Base-by-base conservation (phyloP, 2,888 invertebrate genomes). In the Prosapia bicincta region DNA sequence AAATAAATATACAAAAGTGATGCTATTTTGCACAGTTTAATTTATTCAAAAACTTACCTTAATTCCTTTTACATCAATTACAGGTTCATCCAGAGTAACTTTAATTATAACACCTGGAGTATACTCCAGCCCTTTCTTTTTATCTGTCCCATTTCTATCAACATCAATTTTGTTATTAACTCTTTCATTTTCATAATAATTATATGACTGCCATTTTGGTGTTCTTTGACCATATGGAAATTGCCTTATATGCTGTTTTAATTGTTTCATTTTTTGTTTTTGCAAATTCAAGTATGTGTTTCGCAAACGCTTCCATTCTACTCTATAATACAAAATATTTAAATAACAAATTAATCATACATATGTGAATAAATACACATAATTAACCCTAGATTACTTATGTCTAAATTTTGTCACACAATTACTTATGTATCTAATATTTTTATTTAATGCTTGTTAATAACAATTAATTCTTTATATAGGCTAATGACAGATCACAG, bases 201-300 rank as follows among this genome's bases (percentile, higher is more conserved):
- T 7, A 15, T 69, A 15, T 10, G 30, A 26, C 1, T 86, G 83
- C 83, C 83, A 80, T 38, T 79, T 78, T 13, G 79, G 25, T 26
- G 72, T 72, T 26, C 78, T 77, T 72, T 76, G 74, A 67, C 78
- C 77, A 23, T 79, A 38, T 80, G 76, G 72, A 81, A 81, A 38
- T 79, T 81, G 80, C 83, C 82, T 71, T 67, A 87, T 80, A 77
- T 86, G 85, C 77, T 83, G 83, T 82, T 94, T 94, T 72, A 96
- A 84, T 80, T 92, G 90, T 71, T 90, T 90, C 90, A 95, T 92
- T 82, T 93, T 93, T 79, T 91, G 90, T 80, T 92, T 90, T 84
- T 97, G 97, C 74, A 95, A 86, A 82, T 93, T 91, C 70, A 97
- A 87, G 83, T 97, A 97, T 82, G 93, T 92, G 83, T 96, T 95